Base-by-base conservation (phyloP, 2,113 vertebrate species). In the Labeo rohita region DNA sequence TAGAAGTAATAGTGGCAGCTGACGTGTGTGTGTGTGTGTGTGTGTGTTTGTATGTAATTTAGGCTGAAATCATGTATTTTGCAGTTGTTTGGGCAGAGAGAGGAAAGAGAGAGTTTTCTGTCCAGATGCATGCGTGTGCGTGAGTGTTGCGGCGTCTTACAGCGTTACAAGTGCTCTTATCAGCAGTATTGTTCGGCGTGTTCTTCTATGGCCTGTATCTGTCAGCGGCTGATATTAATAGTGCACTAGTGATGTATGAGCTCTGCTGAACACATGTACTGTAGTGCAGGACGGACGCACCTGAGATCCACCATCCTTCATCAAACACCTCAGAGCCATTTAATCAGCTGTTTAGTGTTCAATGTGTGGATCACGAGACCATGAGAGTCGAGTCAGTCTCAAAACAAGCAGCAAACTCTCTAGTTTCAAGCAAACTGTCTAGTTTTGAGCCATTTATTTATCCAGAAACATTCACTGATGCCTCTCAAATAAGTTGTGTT, bases 141-240 rank as follows among this genome's bases (percentile, higher is more conserved):
- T 74, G 50, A 68, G 73, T 65, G 28, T 28, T 28, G 28, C 28
- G 74, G 72, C n/a, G 63, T 87, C 74, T 88, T 87, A 86, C 89
- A 18, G 36, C 43, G 68, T 89, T 84, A 78, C 66, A 52, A 84
- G 88, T 85, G 90, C 90, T 90, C 74, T 89, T 74, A 65, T 85
- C 83, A 63, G 54, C 86, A 43, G 74, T 87, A 80, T 89, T 77
- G 75, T 90, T 91, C 86, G 83, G 85, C 85, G 87, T 79, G 88
- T 87, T 68, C 63, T 82, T 87, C 83, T 52, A 79, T 88, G 91
- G 68, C 87, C 91, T 90, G 87, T 90, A 90, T 89, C 90, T 90
- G 89, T 91, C 90, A 90, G 66, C n/a, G 70, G 43, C 70, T 85
- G 88, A 79, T 92, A 91, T 91, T 90, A 88, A 91, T 91, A 88